Evolutionary conservation across 1,140 invertebrate species (phyloP), one percentile per base, ranked within the genome.

Genomic region (Cephus cinctus): DNA sequence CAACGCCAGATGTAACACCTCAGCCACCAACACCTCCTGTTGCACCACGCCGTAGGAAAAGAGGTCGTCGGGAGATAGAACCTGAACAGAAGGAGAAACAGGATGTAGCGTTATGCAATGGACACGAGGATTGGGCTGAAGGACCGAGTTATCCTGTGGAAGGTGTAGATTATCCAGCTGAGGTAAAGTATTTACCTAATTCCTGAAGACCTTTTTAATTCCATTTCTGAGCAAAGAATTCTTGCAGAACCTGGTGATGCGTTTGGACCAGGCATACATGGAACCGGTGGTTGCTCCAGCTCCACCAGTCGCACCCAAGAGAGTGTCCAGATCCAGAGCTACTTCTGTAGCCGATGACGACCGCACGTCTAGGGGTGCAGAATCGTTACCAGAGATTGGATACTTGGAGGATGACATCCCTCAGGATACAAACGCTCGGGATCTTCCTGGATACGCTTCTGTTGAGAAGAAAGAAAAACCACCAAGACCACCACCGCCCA

Each of bases 301-400:
- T 4, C 67, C 71, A 11, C 71, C 73, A 0, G 36, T 57, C 11
- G 63, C 61, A 0, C 71, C 78, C 0, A 78, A 77, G 27, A 66
- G 78, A 41, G 65, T 67, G 27, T 75, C 77, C 0, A 58, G 81
- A 18, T 86, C 86, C 0, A 67, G 81, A 41, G 76, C 77, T 1
- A 81, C 82, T 1, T 83, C 82, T 0, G 53, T 83, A 8, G 79
- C 78, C 3, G 86, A 88, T 41, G 85, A 85, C 38, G 84, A 87
- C 45, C 76, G 85, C 14, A 86, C 84, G 2, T 88, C 86, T 0
- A 79, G 82, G 44, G 86, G 85, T 1, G 85, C 85, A 3, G 85
- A 88, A 41, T 88, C 86, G 1, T 58, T 79, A 38, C 77, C 78
- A 40, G 69, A 75, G 52, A 62, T 63, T 4, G 64, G 57, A 0